Percentiles rank a stretch among this genome's conserved stretches.
Conservation (phyloP, 2,888 invertebrate species). For the Eutolmus rufibarbis region DNA sequence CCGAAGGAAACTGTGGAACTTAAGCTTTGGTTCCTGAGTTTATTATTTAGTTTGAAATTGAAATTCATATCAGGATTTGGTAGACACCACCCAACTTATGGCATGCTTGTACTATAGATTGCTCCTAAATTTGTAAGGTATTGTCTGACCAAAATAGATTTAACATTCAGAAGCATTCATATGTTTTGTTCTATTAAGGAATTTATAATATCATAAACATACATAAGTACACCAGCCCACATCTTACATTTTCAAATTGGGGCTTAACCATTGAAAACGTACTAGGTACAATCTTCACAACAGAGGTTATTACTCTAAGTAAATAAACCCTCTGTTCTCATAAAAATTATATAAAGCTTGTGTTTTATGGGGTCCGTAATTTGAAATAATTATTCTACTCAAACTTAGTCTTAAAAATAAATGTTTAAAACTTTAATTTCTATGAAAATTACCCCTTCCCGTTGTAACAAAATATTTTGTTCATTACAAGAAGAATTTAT, state of each 20-base stretch:
- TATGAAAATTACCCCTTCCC: no score
- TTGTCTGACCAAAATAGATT: neutral
- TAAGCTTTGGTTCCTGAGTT: neutral
- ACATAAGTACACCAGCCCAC: neutral
- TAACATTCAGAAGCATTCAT: neutral
- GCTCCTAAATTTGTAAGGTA: neutral
- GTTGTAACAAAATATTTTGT: no score
- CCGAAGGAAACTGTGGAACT: neutral
- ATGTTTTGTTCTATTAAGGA: neutral
- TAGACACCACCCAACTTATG: neutral
- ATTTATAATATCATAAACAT: neutral
- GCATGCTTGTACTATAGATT: neutral
- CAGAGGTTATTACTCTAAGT: no score
- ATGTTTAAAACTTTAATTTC: no score
- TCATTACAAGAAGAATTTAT: no score
- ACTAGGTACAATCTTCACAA: no score
- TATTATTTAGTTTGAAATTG: neutral
- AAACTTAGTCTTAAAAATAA: no score
- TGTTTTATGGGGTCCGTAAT: no score
- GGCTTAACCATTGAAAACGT: no score
- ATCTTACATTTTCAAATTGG: neutral
- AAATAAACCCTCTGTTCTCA: no score
- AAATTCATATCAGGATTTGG: neutral
- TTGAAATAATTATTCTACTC: no score
- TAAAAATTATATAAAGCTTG: no score